Evolutionary conservation across 1,140 invertebrate genomes (phyloP), one percentile per base, ranked within the genome.

Genomic region (Drosophila melanica): DNA sequence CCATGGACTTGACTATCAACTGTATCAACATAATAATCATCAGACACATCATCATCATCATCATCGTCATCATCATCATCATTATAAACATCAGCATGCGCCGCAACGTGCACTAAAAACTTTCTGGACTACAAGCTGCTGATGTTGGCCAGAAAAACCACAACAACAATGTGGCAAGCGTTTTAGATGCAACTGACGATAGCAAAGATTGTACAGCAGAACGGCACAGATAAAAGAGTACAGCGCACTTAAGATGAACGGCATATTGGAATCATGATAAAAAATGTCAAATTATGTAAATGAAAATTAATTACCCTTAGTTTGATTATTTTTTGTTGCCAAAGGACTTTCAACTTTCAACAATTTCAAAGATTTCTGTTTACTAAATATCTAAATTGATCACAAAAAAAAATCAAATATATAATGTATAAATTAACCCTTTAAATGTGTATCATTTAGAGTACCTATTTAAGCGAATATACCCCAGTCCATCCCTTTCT

Each of bases 81-180:
- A 37, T 41, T 23, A 44, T 30, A 51, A 10, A 9, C 44, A 16
- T 41, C 51, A 71, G 44, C 62, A 75, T 53, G 42, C 45, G 44
- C 64, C 59, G 44, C 57, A 62, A 77, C 75, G 64, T 69, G 71
- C 65, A 64, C 23, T 47, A 47, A 58, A 75, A 77, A 55, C 67
- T 75, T 53, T 57, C 18, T 42, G 51, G 35, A 58, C 45, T 68
- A 48, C 58, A 64, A 63, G 75, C 60, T 66, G 50, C 68, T 60
- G 55, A 27, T 69, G 65, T 30, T 62, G 70, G 55, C 45, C 71
- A 69, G 71, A 58, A 63, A 74, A 75, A 75, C 75, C 75, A 60
- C 65, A 77, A 75, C 71, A 77, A 77, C 65, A 77, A 77, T 75
- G 75, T 77, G 75, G 75, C 72, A 70, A 75, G 64, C 68, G 64